Evolutionary conservation across 2,113 vertebrate genomes (phyloP).

Genomic region (Myrmophylax atrothorax): DNA sequence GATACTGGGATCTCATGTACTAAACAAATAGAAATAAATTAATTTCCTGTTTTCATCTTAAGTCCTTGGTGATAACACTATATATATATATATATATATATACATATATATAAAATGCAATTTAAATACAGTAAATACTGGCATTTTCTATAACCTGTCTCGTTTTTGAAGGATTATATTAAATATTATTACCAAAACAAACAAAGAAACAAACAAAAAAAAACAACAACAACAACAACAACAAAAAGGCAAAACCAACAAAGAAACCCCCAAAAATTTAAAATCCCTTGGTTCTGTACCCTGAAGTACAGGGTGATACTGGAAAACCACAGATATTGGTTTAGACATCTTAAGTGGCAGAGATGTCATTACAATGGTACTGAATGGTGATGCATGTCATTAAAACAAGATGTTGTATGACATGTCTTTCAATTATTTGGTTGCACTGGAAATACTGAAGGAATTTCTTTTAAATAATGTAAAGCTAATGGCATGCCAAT

Average conservation of each 20-base stretch:
- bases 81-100: background rate
- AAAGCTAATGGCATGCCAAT: constrained; percentile 32
- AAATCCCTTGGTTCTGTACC: background rate
- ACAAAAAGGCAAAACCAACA: too few species aligned
- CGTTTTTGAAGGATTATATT: background rate
- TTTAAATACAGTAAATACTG: background rate
- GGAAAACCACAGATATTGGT: background rate
- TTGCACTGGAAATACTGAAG: background rate
- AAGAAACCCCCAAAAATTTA: background rate
- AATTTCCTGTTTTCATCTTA: background rate
- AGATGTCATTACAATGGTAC: background rate
- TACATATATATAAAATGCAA: background rate
- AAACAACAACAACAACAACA: too few species aligned
- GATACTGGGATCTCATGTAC: background rate
- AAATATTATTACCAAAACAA: background rate
- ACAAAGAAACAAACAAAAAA: background rate
- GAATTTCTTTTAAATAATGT: constrained; percentile 32
- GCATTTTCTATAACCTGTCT: background rate
- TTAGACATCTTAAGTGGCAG: constrained; percentile 32
- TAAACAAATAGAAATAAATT: background rate
- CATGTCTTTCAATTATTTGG: constrained; percentile 50
- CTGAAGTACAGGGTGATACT: background rate
- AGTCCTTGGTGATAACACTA: background rate
- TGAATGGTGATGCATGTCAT: constrained; percentile 12
- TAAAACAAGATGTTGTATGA: constrained; percentile 34